phyloP scores from a whole-genome alignment of 2,797 vertebrate species.

The Menidia menidia region DNA sequence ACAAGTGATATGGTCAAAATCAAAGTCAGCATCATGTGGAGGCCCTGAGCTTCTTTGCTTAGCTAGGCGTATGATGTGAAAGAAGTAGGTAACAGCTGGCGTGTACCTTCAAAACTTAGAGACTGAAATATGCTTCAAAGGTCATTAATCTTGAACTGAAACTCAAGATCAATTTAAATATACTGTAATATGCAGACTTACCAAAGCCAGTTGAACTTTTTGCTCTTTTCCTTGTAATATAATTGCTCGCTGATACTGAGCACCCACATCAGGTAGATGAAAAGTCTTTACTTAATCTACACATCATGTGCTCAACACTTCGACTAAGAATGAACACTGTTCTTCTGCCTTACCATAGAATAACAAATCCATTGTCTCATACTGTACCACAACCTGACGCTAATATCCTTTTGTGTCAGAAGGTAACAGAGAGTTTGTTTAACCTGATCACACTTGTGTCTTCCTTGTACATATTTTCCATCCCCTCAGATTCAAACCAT shows the following conservation, averaged over 20 bases:
- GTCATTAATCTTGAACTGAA: not conserved
- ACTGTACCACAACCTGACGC: conserved; percentile 23
- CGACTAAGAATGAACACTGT: not conserved
- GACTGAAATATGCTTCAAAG: not conserved
- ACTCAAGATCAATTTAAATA: conserved; percentile 6
- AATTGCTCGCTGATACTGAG: not conserved
- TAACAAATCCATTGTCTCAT: conserved; percentile 14
- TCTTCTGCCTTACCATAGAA: conserved; percentile 13
- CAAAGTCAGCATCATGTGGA: no score
- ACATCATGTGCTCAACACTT: not conserved
- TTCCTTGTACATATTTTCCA: conserved; percentile 54
- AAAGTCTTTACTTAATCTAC: conserved; percentile 5
- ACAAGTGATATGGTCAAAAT: no score
- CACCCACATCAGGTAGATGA: not conserved
- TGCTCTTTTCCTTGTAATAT: not conserved
- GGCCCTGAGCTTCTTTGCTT: not conserved
- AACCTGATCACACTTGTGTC: conserved; percentile 51
- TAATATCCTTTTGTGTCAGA: conserved; percentile 25
- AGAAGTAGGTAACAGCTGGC: not conserved
- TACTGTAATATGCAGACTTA: not conserved
- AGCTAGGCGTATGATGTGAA: not conserved
- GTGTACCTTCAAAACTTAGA: not conserved
- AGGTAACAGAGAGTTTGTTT: conserved; percentile 52
- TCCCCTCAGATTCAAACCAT: conserved; percentile 45
- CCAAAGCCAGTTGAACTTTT: not conserved